Conservation (phyloP, 2,888 invertebrate genomes). For the Papilio protenor region DNA sequence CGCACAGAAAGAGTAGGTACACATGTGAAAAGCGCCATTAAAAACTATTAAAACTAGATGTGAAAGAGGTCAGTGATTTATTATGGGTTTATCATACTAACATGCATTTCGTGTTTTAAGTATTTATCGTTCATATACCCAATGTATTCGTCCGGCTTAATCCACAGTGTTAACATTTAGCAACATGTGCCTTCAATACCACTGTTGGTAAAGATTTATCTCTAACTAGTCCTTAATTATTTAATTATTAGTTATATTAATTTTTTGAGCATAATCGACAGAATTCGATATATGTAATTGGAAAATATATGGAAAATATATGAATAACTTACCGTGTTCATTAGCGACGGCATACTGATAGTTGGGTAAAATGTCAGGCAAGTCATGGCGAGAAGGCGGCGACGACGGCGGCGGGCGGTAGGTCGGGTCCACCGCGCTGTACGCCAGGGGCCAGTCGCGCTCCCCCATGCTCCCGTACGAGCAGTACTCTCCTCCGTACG, state of each 20-base stretch:
- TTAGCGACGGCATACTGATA: constrained; percentile 79
- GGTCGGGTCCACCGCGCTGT: constrained; percentile 67
- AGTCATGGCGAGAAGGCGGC: constrained; percentile 71
- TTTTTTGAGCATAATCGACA: too few species aligned
- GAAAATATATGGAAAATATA: background rate
- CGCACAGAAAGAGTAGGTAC: too few species aligned
- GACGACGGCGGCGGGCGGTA: constrained; percentile 69
- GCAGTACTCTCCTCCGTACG: constrained; percentile 79
- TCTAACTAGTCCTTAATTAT: too few species aligned
- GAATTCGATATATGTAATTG: background rate
- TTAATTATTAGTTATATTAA: too few species aligned
- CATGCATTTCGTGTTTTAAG: too few species aligned
- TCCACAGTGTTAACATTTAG: background rate
- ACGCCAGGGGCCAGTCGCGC: constrained; percentile 75
- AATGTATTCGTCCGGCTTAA: background rate
- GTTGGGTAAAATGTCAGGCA: constrained; percentile 77
- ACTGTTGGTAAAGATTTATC: background rate
- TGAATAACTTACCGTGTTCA: constrained; percentile 73
- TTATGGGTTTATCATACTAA: too few species aligned
- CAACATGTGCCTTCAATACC: background rate
- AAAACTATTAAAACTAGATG: too few species aligned
- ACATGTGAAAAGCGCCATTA: too few species aligned
- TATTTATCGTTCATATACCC: too few species aligned
- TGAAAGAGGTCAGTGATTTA: too few species aligned
- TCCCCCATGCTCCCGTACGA: constrained; percentile 73